Evolutionary conservation across 37 sponge, comb jelly and placozoan species (phyloP).

Genomic region (Beroe ovata): DNA sequence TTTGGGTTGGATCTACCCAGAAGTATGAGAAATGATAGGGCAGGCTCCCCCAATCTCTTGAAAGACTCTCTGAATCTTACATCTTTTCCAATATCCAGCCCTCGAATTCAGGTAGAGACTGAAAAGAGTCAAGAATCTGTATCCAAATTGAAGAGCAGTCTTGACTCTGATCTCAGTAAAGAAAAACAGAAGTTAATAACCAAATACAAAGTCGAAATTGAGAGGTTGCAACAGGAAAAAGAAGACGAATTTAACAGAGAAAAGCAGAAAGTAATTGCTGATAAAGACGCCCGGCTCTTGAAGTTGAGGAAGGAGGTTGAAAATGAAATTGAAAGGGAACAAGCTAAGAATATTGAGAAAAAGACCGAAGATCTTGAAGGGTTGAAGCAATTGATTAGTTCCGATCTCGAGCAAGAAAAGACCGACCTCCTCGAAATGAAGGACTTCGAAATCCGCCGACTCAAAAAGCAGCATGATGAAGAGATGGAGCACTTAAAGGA

Average conservation of each 20-base stretch:
- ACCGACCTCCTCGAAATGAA: conserved; percentile 30
- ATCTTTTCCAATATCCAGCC: conserved; percentile 43
- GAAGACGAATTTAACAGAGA: conserved; percentile 42
- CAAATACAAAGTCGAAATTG: conserved; percentile 17
- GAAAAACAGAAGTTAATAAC: conserved; percentile 55
- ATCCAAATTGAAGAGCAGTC: not conserved
- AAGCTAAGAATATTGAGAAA: conserved; percentile 22
- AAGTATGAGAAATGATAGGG: conserved; percentile 40
- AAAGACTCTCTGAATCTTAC: conserved; percentile 67
- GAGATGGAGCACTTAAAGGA: conserved; percentile 33
- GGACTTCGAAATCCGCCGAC: conserved; percentile 18
- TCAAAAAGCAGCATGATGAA: conserved; percentile 22
- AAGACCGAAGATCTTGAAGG: not conserved
- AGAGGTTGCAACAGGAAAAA: conserved; percentile 1
- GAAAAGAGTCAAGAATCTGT: conserved; percentile 1
- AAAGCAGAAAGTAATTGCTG: conserved; percentile 24
- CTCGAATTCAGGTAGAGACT: not conserved
- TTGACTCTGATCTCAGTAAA: conserved; percentile 13
- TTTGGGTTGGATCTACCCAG: conserved; percentile 59
- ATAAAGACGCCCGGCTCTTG: conserved; percentile 18
- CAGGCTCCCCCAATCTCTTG: conserved; percentile 44
- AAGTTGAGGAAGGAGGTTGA: conserved; percentile 42
- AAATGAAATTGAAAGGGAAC: conserved; percentile 39
- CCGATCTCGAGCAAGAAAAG: conserved; percentile 57
- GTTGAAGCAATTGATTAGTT: not conserved